Evolutionary conservation across 2,797 vertebrate genomes (phyloP), one percentile per base, ranked within the genome.

Genomic region (Apodemus agrarius): DNA sequence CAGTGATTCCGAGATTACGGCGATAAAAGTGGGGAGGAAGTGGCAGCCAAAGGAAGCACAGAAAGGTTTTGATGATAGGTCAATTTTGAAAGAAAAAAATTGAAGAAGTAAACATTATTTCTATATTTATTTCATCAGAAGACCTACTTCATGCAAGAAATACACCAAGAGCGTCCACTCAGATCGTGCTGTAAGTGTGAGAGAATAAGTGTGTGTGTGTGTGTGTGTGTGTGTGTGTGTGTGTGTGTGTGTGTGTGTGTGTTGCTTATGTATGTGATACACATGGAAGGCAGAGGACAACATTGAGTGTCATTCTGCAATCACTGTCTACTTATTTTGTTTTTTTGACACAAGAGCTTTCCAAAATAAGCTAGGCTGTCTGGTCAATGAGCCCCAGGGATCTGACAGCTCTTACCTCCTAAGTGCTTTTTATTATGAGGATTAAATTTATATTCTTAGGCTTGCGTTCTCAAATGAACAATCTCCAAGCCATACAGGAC

Each of bases 1-100:
- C 97, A 96, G 95, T 97, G 96, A 98, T 90, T 98, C 94, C 97
- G 94, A 75, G 63, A 95, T 83, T 78, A 49, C 0, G 65, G 74
- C 83, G 93, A 54, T 85, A 93, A 93, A 83, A 75, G 26, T 67
- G 46, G 3, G 21, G 43, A n/a, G 54, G 43, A 21, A 22, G 22
- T 1, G 6, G 37, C 65, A 12, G 40, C 29, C 80, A 65, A 63
- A 90, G 43, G 17, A 16, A 89, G 63, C 57, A 91, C 19, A 29
- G 76, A 81, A 0, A 79, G 72, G 9, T 67, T 72, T 34, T 83
- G 34, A 83, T 85, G 67, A 19, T 31, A 34, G 86, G 1, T 85
- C 72, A 80, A 57, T 65, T 95, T 91, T 81, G 49, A 24, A 40
- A 69, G 16, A 43, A 90, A 57, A 89, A 52, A n/a, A n/a, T 34